These are phyloP conservation scores for Parnassius apollo DNA, from an alignment of 2,888 invertebrate species.

Conservation along the genomic window DNA sequence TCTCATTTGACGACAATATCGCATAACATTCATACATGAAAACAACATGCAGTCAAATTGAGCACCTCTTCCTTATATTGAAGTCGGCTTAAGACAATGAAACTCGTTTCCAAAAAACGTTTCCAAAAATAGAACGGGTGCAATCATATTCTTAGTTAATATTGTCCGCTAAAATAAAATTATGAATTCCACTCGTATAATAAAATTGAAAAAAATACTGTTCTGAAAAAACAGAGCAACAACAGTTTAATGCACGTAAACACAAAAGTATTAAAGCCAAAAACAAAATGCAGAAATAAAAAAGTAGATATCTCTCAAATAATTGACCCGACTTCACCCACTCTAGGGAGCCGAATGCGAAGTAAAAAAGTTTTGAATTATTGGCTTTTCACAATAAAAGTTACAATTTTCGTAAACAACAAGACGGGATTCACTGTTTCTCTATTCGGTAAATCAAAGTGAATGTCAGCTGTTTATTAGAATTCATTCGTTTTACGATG, in stretches of 20 bases:
- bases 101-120: too few relatives aligned
- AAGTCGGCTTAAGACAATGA: too few relatives aligned
- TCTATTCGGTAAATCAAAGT: constrained; percentile 23
- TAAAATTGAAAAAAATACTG: too few relatives aligned
- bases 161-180: too few relatives aligned
- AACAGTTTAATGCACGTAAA: constrained; percentile 3
- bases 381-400: constrained; percentile 29
- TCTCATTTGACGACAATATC: too few relatives aligned
- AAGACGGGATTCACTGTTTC: constrained; percentile 9
- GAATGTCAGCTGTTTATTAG: constrained; percentile 26
- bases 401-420: constrained; percentile 26
- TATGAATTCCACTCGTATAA: too few relatives aligned
- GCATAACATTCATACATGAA: too few relatives aligned
- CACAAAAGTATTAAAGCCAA: constrained; percentile 2
- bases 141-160: too few relatives aligned
- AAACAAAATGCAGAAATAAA: constrained; percentile 38
- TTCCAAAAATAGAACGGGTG: too few relatives aligned
- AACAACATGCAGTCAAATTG: too few relatives aligned
- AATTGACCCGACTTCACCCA: constrained; percentile 41
- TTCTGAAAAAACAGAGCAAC: too few relatives aligned
- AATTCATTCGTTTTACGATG: constrained; percentile 22
- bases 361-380: constrained; percentile 29
- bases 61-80: too few relatives aligned
- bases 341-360: constrained; percentile 4
- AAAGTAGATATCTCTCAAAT: constrained; percentile 50